Evolutionary conservation across 1,140 invertebrate genomes (phyloP).

Genomic region (Zaprionus africanus): DNA sequence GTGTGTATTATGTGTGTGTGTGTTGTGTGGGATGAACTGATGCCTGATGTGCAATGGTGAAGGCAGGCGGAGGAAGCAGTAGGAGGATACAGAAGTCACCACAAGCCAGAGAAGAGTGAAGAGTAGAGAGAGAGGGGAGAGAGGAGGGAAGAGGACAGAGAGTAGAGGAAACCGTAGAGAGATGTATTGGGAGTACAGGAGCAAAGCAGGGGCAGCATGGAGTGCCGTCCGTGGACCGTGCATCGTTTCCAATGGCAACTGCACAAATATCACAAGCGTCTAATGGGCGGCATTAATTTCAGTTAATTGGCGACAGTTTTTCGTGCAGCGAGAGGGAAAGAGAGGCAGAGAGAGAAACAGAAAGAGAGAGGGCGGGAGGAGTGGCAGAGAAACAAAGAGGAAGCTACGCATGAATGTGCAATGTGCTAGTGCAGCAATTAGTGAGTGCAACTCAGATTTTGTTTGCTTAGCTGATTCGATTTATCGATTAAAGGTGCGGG

Average conservation of each 20-base stretch:
- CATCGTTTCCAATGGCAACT: constrained; percentile 10
- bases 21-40: constrained; percentile 26
- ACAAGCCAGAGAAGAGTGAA: background rate
- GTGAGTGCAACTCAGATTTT: background rate
- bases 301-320: constrained; percentile 30
- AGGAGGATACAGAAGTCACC: background rate
- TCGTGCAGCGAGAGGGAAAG: background rate
- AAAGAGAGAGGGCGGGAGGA: background rate
- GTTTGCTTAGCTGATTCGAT: constrained; percentile 1
- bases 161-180: background rate
- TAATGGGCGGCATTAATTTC: constrained; percentile 44
- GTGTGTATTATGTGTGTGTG: constrained; percentile 22
- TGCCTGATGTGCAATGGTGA: background rate
- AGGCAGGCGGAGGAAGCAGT: background rate
- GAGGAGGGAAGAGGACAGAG: background rate
- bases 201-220: too few relatives aligned
- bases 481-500: background rate
- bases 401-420: constrained; percentile 1
- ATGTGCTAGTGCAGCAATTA: background rate
- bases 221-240: too few relatives aligned
- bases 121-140: background rate
- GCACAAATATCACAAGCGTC: constrained; percentile 20
- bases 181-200: background rate
- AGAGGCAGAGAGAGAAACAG: background rate
- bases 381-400: background rate